Conservation (phyloP, 1,140 invertebrate species). For the Calephelis virginiensis region DNA sequence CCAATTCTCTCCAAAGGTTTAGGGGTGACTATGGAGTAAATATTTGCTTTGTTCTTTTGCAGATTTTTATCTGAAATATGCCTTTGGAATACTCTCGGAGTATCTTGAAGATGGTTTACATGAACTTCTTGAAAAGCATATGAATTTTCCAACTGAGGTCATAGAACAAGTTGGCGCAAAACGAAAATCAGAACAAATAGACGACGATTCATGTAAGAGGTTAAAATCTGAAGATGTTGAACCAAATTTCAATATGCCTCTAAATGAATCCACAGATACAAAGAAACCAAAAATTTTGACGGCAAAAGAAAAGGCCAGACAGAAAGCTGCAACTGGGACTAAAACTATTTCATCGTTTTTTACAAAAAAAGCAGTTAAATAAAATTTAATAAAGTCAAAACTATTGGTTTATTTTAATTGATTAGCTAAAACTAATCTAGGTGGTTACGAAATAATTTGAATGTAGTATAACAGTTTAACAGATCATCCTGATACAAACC, state of each 20-base stretch:
- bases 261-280: constrained; percentile 37
- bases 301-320: constrained; percentile 85
- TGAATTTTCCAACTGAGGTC: constrained; percentile 81
- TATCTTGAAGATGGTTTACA: constrained; percentile 83
- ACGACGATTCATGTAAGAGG: constrained; percentile 56
- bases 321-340: constrained; percentile 85
- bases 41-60: constrained; percentile 33
- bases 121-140: constrained; percentile 79
- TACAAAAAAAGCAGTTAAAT: constrained; percentile 55
- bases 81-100: constrained; percentile 84
- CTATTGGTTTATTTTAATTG: no score
- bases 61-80: constrained; percentile 84
- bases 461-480: no score
- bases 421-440: no score
- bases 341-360: constrained; percentile 88
- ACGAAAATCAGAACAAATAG: constrained; percentile 75
- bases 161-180: constrained; percentile 77
- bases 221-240: constrained; percentile 47
- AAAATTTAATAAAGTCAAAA: background rate
- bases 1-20: no score
- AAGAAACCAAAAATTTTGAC: constrained; percentile 54
- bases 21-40: no score
- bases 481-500: no score
- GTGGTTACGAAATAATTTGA: no score
- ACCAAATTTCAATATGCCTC: constrained; percentile 31